Evolutionary conservation across 2,113 vertebrate genomes (phyloP).

Genomic region (Ciconia boyciana): DNA sequence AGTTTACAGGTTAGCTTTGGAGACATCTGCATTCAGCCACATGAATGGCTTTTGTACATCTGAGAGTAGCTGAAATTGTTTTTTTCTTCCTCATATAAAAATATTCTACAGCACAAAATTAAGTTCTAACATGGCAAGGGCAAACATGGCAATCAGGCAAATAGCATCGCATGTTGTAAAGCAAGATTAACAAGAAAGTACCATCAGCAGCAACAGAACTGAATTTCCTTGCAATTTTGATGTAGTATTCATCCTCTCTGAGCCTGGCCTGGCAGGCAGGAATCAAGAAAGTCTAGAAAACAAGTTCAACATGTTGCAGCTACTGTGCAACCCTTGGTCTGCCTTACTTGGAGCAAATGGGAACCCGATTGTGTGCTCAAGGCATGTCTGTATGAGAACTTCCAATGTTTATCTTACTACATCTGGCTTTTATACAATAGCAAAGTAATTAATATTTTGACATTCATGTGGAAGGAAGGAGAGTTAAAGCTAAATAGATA

Average conservation of each 20-base stretch:
- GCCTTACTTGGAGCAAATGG: background rate
- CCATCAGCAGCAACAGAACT: background rate
- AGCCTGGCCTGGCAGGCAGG: background rate
- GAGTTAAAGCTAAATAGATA: background rate
- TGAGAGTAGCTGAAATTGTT: background rate
- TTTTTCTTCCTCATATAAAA: background rate
- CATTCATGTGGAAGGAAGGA: background rate
- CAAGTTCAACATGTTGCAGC: background rate
- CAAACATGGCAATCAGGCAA: background rate
- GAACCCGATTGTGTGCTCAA: fast-evolving
- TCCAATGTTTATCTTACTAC: background rate
- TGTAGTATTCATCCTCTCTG: background rate
- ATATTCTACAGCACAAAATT: background rate
- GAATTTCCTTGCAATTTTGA: background rate
- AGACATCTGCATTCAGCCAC: background rate
- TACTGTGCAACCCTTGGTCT: background rate
- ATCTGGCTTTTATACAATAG: background rate
- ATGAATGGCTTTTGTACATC: background rate
- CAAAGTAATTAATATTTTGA: background rate
- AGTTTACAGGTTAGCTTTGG: background rate
- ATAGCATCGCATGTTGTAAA: background rate
- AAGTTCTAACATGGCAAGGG: background rate
- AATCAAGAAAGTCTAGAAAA: background rate
- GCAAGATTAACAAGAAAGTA: background rate
- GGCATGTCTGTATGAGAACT: background rate